Conservation (phyloP, 2,113 vertebrate species). For the Daboia siamensis region DNA sequence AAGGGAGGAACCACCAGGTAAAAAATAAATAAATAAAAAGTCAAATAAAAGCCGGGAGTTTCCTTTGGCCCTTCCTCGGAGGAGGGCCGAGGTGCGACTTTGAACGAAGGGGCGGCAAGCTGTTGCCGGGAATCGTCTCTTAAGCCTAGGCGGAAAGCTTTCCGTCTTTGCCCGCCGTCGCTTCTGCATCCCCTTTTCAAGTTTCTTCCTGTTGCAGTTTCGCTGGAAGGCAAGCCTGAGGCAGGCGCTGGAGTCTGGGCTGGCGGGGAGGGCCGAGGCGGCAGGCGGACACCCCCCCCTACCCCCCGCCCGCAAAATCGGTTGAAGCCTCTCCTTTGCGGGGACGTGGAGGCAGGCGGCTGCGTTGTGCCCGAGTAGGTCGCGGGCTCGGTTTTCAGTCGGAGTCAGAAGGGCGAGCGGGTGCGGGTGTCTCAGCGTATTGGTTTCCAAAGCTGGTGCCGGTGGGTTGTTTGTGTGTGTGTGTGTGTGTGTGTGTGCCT, state of each 20-base stretch:
- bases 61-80: not conserved
- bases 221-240: not conserved
- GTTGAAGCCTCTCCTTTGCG: not conserved
- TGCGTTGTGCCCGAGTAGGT: accelerated
- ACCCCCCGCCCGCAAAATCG: not conserved
- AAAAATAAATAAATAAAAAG: not conserved
- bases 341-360: not conserved
- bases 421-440: not conserved
- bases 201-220: conserved; percentile 47
- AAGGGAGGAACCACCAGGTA: not conserved
- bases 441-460: not conserved
- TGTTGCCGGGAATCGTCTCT: not conserved
- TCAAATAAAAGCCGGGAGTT: not conserved
- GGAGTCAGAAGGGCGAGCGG: not conserved
- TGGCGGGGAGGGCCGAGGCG: not conserved
- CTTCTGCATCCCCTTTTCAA: conserved; percentile 36
- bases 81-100: not conserved
- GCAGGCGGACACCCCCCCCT: not conserved
- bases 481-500: not conserved
- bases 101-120: not conserved
- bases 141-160: not conserved
- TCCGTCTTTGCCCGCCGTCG: not conserved
- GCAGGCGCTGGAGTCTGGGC: not conserved
- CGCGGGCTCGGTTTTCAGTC: not conserved
- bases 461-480: not conserved